Evolutionary conservation across 2,888 invertebrate genomes (phyloP), one percentile per base, ranked within the genome.

Genomic region (Apocheima hispidaria): DNA sequence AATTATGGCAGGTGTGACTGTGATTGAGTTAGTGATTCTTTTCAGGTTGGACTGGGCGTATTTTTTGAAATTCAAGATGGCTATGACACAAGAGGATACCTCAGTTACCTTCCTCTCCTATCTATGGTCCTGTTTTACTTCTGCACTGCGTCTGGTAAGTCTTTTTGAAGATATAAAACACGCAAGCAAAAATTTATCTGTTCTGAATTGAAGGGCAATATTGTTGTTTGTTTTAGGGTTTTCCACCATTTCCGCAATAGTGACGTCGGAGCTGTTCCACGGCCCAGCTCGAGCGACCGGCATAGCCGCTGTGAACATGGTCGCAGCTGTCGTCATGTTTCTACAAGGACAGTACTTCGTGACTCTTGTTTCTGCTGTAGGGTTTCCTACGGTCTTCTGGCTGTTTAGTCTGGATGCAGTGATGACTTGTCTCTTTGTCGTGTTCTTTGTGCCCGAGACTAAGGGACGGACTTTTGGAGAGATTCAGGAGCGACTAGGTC

Each of bases 41-140:
- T 65, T 41, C 55, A 68, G 68, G 20, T 66, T 3, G 62, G 63
- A 2, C 18, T 68, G 10, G 68, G 66, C 4, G 4, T 44, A 6
- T 69, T 69, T 50, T 69, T 69, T 23, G 33, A 53, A 14, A 51
- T 69, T 43, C 57, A 64, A 46, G 60, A 7, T 2, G 68, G 62
- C 0, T 63, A 58, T 18, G 20, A 35, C n/a, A 63, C 60, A 21
- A 44, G 2, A 0, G 89, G 87, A 0, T 72, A 82, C 43, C 58
- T 87, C 63, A 89, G 90, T 66, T 90, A 79, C 41, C 44, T 90
- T 1, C 90, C 90, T 0, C 68, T 90, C 0, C 68, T 81, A 10
- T 90, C 89, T 0, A 58, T 90, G 5, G 79, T 88, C 1, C 48
- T 88, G 1, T 81, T 88, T 0, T 84, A 85, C 14, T 87, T 70